These are phyloP conservation scores for Coreoperca whiteheadi DNA, from an alignment of 2,113 vertebrate species.

Conservation along the genomic window DNA sequence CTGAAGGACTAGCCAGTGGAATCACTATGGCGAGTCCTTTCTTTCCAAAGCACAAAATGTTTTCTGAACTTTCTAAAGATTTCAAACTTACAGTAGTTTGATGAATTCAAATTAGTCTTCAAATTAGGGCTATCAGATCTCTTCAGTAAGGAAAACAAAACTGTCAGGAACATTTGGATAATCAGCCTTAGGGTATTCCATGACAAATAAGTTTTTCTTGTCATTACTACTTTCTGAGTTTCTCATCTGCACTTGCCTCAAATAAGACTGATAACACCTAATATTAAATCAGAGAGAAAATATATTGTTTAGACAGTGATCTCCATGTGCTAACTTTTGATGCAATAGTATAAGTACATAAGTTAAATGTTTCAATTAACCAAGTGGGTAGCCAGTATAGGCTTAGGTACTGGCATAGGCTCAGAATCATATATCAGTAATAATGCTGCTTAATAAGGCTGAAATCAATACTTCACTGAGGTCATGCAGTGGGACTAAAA, in stretches of 20 bases:
- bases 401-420: neutral
- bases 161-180: slow-evolving; percentile 14
- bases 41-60: slow-evolving; percentile 19
- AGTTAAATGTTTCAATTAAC: neutral
- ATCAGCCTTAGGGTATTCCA: neutral
- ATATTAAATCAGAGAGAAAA: neutral
- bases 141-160: slow-evolving; percentile 29
- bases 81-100: slow-evolving; percentile 3
- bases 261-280: neutral
- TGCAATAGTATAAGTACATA: neutral
- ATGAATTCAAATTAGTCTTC: slow-evolving; percentile 37
- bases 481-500: slow-evolving; percentile 19
- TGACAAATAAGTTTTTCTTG: neutral
- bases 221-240: slow-evolving; percentile 13
- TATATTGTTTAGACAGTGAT: neutral
- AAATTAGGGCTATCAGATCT: slow-evolving; percentile 4
- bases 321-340: neutral
- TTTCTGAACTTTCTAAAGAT: slow-evolving; percentile 28
- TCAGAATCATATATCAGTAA: slow-evolving; percentile 1
- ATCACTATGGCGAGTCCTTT: neutral
- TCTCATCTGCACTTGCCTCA: neutral
- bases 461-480: slow-evolving; percentile 31
- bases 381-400: neutral
- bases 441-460: slow-evolving; percentile 12
- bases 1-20: neutral